Conservation (phyloP, 2,888 invertebrate species). For the Cantharis flavilabris region DNA sequence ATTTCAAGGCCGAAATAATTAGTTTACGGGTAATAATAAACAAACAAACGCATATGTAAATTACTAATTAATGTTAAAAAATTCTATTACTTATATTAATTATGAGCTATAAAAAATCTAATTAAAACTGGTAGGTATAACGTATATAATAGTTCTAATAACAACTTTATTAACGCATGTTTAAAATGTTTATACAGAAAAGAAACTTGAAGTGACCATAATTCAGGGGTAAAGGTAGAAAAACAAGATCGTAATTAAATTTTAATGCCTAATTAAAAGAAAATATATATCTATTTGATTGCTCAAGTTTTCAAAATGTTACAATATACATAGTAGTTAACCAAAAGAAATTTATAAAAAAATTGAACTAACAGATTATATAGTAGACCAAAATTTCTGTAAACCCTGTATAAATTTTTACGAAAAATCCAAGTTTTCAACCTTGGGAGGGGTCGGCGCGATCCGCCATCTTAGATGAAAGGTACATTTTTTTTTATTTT, state of each 20-base stretch:
- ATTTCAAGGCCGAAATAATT: background rate
- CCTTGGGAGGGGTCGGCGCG: too few species aligned
- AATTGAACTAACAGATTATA: too few species aligned
- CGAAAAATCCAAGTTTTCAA: too few species aligned
- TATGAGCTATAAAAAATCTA: background rate
- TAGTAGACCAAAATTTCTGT: too few species aligned
- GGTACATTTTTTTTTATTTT: too few species aligned
- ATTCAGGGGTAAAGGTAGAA: background rate
- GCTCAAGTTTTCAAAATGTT: too few species aligned
- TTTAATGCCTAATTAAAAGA: background rate
- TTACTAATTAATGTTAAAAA: background rate
- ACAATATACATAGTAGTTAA: too few species aligned
- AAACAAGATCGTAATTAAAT: background rate
- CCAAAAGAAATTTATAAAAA: too few species aligned
- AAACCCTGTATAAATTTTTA: too few species aligned
- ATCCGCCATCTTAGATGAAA: too few species aligned
- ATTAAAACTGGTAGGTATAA: background rate
- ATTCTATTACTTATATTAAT: background rate
- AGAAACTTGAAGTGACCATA: background rate
- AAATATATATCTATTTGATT: too few species aligned
- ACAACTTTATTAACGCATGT: background rate
- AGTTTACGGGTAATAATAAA: background rate
- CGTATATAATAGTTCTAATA: background rate
- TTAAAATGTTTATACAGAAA: background rate
- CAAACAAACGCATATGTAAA: background rate